Conservation (phyloP, 2,797 vertebrate species). For the Eulemur rubriventer region DNA sequence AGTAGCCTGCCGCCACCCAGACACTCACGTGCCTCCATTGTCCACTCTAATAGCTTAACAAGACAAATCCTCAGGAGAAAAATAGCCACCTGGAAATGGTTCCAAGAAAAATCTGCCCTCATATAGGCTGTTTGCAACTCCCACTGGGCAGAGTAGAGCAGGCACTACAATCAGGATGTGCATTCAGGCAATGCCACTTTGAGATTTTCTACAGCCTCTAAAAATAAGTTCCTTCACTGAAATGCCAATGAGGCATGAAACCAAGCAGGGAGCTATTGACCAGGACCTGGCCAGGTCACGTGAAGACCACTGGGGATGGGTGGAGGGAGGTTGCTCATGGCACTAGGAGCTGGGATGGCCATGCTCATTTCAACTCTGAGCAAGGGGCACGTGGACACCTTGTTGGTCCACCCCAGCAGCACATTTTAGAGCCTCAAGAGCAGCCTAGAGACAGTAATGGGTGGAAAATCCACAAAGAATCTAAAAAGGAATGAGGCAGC, state of each 20-base stretch:
- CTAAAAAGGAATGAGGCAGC: background rate
- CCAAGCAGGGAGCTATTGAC: conserved; percentile 42
- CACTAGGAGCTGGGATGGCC: background rate
- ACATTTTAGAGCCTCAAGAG: background rate
- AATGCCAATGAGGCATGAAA: conserved; percentile 72
- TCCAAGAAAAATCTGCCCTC: conserved; percentile 58
- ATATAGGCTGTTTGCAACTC: conserved; percentile 41
- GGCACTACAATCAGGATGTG: conserved; percentile 59
- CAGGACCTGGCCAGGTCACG: conserved; percentile 20
- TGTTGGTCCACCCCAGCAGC: background rate
- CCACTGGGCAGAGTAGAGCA: conserved; percentile 16
- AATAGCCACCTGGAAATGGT: conserved; percentile 41
- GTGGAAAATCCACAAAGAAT: background rate
- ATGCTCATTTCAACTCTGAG: background rate
- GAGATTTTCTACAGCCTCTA: conserved; percentile 16
- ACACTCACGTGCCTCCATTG: conserved; percentile 28
- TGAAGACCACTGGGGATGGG: background rate
- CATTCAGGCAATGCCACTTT: conserved; percentile 34
- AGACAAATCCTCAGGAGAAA: conserved; percentile 62
- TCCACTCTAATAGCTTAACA: conserved; percentile 61
- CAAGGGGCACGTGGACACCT: background rate
- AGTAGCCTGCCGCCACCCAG: conserved; percentile 59
- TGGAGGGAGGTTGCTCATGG: background rate
- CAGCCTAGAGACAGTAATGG: background rate
- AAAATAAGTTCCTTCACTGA: conserved; percentile 70